Percentiles rank a stretch among this genome's conserved stretches.
Evolutionary conservation across 2,888 invertebrate species (phyloP).

Genomic region (Chrysolina haemoptera): DNA sequence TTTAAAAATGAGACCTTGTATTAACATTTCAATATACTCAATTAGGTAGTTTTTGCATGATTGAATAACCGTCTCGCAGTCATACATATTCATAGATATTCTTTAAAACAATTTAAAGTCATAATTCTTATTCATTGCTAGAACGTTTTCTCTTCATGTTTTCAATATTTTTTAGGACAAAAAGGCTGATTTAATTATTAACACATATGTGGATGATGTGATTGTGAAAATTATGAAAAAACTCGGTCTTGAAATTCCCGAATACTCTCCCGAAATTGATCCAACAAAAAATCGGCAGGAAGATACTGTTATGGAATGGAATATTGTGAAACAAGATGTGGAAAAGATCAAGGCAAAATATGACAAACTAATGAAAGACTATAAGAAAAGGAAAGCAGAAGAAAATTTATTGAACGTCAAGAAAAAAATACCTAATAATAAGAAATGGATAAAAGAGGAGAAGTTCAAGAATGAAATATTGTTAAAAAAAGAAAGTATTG

Average conservation of each 20-base stretch:
- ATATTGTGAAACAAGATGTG: slow-evolving; percentile 76
- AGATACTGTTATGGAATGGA: slow-evolving; percentile 78
- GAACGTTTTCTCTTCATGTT: background rate
- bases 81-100: too few species aligned
- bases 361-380: slow-evolving; percentile 70
- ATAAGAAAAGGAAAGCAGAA: slow-evolving; percentile 59
- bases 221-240: slow-evolving; percentile 82
- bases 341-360: slow-evolving; percentile 77
- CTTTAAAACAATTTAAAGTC: too few species aligned
- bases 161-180: slow-evolving; percentile 80
- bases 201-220: slow-evolving; percentile 90
- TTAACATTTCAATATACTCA: too few species aligned
- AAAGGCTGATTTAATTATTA: slow-evolving; percentile 90
- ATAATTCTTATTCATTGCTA: background rate
- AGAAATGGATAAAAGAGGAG: slow-evolving; percentile 44
- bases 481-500: slow-evolving; percentile 32
- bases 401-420: slow-evolving; percentile 44
- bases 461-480: slow-evolving; percentile 38
- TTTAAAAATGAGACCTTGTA: too few species aligned
- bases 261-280: slow-evolving; percentile 78
- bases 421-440: slow-evolving; percentile 46
- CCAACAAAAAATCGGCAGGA: slow-evolving; percentile 74
- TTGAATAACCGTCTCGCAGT: too few species aligned
- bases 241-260: slow-evolving; percentile 81
- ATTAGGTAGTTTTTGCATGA: too few species aligned